Evolutionary conservation across 1,140 invertebrate genomes (phyloP).

Genomic region (Saccostrea glomerata): DNA sequence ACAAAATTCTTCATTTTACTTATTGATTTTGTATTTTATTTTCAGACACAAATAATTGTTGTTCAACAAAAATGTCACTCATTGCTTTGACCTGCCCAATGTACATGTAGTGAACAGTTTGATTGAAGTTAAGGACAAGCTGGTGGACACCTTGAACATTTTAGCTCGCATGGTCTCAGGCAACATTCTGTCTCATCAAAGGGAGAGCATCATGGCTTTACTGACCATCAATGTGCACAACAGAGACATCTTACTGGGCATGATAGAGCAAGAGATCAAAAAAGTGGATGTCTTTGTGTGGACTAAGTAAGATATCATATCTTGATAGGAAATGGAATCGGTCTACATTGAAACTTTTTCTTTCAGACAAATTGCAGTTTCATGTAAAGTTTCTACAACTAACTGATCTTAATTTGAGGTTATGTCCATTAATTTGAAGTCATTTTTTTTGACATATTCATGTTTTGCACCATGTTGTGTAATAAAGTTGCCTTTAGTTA

Average conservation of each 20-base stretch:
- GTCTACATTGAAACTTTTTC: no score
- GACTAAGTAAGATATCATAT: conserved; percentile 69
- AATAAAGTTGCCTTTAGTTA: no score
- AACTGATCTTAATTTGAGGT: no score
- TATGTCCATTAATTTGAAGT: no score
- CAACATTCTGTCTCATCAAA: conserved; percentile 67
- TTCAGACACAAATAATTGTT: conserved; percentile 76
- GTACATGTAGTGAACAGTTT: conserved; percentile 62
- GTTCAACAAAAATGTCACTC: conserved; percentile 76
- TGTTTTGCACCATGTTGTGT: no score
- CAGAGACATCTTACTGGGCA: conserved; percentile 86
- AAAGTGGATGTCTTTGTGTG: conserved; percentile 78
- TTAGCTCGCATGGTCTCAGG: conserved; percentile 74
- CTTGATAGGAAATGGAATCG: no score
- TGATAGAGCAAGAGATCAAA: conserved; percentile 83
- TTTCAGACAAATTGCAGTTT: no score
- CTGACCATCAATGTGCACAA: conserved; percentile 94
- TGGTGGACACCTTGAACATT: conserved; percentile 69
- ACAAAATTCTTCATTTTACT: no score
- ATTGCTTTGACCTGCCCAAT: conserved; percentile 66
- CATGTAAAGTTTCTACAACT: no score
- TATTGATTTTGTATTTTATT: not conserved
- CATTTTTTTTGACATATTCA: no score
- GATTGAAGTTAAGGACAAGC: conserved; percentile 65
- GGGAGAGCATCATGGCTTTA: conserved; percentile 85